Conservation (phyloP, 2,797 vertebrate genomes). For the Labroides dimidiatus region DNA sequence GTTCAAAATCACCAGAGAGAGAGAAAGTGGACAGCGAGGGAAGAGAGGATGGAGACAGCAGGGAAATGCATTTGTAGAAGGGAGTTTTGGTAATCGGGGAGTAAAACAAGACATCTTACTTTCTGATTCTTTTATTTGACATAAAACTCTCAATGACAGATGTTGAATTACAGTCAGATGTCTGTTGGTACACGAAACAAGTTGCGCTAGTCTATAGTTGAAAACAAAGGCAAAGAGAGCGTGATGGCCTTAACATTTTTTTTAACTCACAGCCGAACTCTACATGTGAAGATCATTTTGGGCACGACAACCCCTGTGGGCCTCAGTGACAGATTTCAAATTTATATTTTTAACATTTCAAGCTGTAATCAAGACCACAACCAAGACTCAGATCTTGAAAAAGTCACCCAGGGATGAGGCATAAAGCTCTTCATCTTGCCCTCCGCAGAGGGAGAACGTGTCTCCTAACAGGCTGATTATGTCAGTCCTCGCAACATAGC, state of each 20-base stretch:
- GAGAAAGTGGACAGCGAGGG: not conserved
- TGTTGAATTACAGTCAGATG: constrained; percentile 18
- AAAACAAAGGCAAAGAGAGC: no score
- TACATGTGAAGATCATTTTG: no score
- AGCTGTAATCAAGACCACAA: constrained; percentile 30
- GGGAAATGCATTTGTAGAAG: constrained; percentile 52
- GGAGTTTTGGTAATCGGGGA: constrained; percentile 48
- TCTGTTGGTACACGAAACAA: constrained; percentile 11
- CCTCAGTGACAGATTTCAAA: constrained; percentile 20
- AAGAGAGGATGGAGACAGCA: constrained; percentile 10
- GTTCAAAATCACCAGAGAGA: constrained; percentile 37
- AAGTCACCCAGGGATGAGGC: constrained; percentile 1
- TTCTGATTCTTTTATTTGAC: not conserved
- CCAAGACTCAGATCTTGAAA: constrained; percentile 16
- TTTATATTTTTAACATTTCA: constrained; percentile 29
- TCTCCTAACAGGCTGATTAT: constrained; percentile 43
- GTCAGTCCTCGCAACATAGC: constrained; percentile 39
- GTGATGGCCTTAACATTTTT: no score
- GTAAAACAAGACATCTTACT: constrained; percentile 1
- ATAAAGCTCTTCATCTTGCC: constrained; percentile 21
- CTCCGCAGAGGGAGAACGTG: constrained; percentile 25
- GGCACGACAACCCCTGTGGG: no score
- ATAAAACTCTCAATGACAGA: constrained; percentile 1
- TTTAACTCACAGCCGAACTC: no score
- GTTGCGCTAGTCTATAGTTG: not conserved